A percentile compares a stretch with the other conserved stretches of the same genome.
Conservation (phyloP, 2,113 vertebrate genomes). For the Struthio camelus region DNA sequence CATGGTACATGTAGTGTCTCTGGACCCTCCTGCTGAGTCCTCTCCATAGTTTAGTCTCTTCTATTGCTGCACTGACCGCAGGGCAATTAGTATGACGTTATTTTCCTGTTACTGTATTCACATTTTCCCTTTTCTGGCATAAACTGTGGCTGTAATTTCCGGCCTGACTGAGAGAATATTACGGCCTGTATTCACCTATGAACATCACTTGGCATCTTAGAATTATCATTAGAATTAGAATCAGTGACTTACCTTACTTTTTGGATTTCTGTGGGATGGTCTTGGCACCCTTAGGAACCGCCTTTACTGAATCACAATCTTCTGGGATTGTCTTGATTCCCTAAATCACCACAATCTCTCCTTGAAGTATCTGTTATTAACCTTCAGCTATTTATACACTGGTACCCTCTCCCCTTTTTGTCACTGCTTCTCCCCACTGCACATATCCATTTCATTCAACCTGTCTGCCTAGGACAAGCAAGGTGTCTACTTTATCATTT, state of each 20-base stretch:
- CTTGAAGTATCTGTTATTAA: neutral
- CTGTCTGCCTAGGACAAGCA: slow-evolving; percentile 26
- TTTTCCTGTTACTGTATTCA: neutral
- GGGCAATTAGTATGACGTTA: fast-evolving
- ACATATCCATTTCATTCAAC: slow-evolving; percentile 3
- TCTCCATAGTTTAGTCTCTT: neutral
- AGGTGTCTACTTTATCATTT: slow-evolving; percentile 47
- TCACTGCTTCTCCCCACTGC: neutral
- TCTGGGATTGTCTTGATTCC: neutral
- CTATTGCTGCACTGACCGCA: neutral
- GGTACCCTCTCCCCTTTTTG: neutral
- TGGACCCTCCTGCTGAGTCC: neutral
- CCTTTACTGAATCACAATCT: neutral
- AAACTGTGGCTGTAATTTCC: neutral
- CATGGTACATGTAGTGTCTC: neutral
- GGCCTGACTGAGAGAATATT: neutral
- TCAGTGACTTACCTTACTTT: neutral
- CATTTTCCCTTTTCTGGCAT: neutral
- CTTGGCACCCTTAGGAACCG: neutral
- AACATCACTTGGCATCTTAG: neutral
- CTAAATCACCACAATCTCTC: neutral
- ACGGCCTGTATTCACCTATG: neutral
- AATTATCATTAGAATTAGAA: neutral
- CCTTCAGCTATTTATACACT: neutral
- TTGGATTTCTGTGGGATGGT: neutral